phyloP scores from a whole-genome alignment of 2,113 vertebrate species.

The Callipepla squamata region DNA sequence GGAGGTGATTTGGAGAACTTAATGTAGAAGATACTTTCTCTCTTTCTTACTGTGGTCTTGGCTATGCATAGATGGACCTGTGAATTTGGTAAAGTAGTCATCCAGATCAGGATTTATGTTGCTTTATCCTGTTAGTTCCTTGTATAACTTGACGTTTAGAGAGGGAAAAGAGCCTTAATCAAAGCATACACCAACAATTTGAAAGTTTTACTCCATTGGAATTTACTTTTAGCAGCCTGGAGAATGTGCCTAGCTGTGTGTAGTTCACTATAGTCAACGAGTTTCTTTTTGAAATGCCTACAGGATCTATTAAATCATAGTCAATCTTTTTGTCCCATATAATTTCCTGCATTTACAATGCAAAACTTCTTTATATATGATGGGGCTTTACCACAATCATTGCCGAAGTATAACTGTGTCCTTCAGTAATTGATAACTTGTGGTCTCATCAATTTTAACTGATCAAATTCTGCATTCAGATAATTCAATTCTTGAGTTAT shows the following conservation, averaged over 20 bases:
- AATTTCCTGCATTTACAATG: background rate
- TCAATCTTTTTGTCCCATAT: background rate
- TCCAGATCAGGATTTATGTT: background rate
- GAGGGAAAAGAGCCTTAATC: background rate
- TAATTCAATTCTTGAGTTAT: background rate
- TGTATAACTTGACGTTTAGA: background rate
- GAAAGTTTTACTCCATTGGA: background rate
- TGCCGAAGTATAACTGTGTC: background rate
- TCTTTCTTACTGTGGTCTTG: background rate
- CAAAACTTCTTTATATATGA: background rate
- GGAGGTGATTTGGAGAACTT: background rate
- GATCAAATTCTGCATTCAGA: background rate
- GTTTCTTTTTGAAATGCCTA: background rate
- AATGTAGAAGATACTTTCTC: background rate
- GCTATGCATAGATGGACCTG: background rate
- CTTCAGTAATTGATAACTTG: background rate
- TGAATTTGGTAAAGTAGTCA: background rate
- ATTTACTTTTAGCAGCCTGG: background rate
- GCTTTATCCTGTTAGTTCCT: background rate
- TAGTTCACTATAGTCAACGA: background rate
- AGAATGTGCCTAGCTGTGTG: background rate
- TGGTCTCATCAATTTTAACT: background rate
- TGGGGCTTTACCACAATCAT: rapidly evolving
- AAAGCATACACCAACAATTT: background rate
- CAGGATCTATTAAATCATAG: background rate